These are phyloP conservation scores for Andrena praecox DNA, from an alignment of 2,888 invertebrate species.

Conservation along the genomic window DNA sequence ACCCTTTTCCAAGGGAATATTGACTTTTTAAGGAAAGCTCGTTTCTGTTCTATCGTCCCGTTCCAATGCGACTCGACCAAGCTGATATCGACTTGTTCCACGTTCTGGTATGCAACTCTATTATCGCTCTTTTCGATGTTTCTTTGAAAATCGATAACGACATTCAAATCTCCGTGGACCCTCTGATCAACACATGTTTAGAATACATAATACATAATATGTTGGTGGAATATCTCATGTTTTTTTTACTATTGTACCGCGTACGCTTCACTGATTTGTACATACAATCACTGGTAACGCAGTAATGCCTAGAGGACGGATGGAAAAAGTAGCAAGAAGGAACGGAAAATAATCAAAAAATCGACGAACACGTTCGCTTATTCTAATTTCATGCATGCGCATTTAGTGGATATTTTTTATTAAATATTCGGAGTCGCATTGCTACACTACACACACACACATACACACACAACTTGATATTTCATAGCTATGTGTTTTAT, in stretches of 20 bases:
- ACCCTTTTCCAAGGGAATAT: constrained; percentile 20
- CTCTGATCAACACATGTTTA: constrained; percentile 25
- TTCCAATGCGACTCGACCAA: constrained; percentile 73
- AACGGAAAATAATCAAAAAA: constrained; percentile 39
- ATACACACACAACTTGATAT: constrained; percentile 70
- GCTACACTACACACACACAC: constrained; percentile 62
- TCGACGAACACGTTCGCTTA: constrained; percentile 61
- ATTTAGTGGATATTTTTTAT: constrained; percentile 65
- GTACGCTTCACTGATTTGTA: constrained; percentile 57
- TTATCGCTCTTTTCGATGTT: constrained; percentile 6
- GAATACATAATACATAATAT: constrained; percentile 2
- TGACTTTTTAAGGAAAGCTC: constrained; percentile 30
- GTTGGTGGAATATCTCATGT: constrained; percentile 35
- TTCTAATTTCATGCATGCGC: constrained; percentile 70
- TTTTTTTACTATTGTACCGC: constrained; percentile 43
- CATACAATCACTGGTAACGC: constrained; percentile 42
- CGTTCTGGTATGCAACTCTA: constrained; percentile 38
- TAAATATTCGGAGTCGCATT: constrained; percentile 73
- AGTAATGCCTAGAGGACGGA: constrained; percentile 27
- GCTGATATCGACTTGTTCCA: constrained; percentile 46
- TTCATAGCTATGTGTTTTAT: constrained; percentile 80
- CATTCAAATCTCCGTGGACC: constrained; percentile 4
- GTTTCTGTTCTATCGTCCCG: constrained; percentile 61
- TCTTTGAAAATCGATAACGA: constrained; percentile 18
- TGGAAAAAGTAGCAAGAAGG: constrained; percentile 4